phyloP scores from a whole-genome alignment of 2,797 vertebrate species.

The Parauchenoglanis punctatus region DNA sequence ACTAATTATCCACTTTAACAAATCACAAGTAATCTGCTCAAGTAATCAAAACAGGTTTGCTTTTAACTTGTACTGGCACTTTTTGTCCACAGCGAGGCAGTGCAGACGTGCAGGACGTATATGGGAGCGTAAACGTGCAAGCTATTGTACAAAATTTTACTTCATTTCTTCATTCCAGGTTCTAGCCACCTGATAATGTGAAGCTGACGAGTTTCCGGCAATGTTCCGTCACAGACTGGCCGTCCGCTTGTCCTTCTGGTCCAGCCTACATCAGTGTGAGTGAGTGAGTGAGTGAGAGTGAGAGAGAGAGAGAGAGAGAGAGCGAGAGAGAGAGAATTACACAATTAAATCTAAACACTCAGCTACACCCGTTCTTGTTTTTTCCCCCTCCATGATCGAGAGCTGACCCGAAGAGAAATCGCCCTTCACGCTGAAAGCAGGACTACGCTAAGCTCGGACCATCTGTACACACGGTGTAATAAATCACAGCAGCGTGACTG shows the following conservation, averaged over 20 bases:
- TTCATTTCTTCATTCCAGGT: background rate
- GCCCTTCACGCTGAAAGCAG: conserved; percentile 13
- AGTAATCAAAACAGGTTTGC: background rate
- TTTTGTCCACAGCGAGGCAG: conserved; percentile 50
- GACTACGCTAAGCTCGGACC: background rate
- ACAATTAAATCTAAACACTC: background rate
- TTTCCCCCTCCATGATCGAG: background rate
- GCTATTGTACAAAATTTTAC: accelerated
- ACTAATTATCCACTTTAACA: background rate
- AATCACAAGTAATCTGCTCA: background rate
- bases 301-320: background rate
- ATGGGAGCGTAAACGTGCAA: background rate
- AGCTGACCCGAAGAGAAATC: background rate
- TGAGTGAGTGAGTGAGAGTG: background rate
- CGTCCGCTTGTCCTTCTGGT: conserved; percentile 79
- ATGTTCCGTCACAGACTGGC: conserved; percentile 82
- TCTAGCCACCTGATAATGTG: conserved; percentile 84
- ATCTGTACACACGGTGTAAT: conserved; percentile 11
- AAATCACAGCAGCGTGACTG: background rate
- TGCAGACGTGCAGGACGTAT: background rate
- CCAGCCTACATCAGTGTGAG: conserved; percentile 72
- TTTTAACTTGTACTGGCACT: conserved; percentile 26
- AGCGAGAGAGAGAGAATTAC: conserved; percentile 2
- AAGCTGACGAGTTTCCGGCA: conserved; percentile 91
- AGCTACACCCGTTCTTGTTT: background rate